phyloP scores from a whole-genome alignment of 2,113 vertebrate genomes.

The Percina caprodes region DNA sequence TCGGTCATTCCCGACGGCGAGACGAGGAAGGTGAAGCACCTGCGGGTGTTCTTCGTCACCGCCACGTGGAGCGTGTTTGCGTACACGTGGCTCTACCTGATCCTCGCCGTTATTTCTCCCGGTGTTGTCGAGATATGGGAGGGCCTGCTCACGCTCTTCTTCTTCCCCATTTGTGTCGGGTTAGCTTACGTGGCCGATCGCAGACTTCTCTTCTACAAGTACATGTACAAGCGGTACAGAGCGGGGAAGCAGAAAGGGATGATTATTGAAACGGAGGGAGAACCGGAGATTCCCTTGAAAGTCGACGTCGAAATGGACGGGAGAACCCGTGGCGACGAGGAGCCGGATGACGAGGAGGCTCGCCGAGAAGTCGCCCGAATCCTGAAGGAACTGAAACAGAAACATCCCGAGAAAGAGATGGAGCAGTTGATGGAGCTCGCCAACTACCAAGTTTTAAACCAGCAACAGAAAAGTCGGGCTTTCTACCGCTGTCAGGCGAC shows the following conservation, averaged over 20 bases:
- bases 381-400: slow-evolving; percentile 95
- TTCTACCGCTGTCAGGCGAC: slow-evolving; percentile 97
- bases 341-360: slow-evolving; percentile 91
- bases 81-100: slow-evolving; percentile 97
- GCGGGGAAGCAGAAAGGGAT: slow-evolving; percentile 92
- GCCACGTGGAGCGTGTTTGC: slow-evolving; percentile 97
- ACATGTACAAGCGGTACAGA: slow-evolving; percentile 93
- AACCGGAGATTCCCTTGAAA: slow-evolving; percentile 88
- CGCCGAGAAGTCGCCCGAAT: slow-evolving; percentile 92
- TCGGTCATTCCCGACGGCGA: slow-evolving; percentile 95
- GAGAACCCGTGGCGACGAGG: slow-evolving; percentile 87
- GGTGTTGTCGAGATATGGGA: slow-evolving; percentile 97
- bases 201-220: slow-evolving; percentile 96
- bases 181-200: slow-evolving; percentile 97
- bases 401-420: slow-evolving; percentile 93
- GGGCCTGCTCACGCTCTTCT: slow-evolving; percentile 94
- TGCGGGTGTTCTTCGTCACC: slow-evolving; percentile 96
- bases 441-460: slow-evolving; percentile 92
- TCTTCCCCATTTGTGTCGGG: slow-evolving; percentile 95
- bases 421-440: slow-evolving; percentile 94
- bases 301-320: slow-evolving; percentile 93
- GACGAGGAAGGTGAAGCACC: slow-evolving; percentile 93
- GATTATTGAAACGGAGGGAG: slow-evolving; percentile 96
- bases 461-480: slow-evolving; percentile 95
- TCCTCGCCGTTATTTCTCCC: slow-evolving; percentile 93